phyloP scores from a whole-genome alignment of 2,888 invertebrate species.

The Tachystola acroxantha region DNA sequence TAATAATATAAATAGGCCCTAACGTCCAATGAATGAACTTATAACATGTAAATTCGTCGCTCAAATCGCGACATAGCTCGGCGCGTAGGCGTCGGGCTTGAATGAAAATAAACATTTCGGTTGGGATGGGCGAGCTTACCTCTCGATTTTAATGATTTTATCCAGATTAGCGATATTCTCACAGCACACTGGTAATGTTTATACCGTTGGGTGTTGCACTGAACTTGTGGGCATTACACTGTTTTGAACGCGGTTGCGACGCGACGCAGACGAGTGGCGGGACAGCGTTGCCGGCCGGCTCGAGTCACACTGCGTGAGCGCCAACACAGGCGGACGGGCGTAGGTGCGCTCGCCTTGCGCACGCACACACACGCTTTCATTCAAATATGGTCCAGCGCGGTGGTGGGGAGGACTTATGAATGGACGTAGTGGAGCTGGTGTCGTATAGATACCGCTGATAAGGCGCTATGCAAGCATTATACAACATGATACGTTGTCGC shows the following conservation, averaged over 20 bases:
- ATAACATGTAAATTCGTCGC: conserved; percentile 75
- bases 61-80: conserved; percentile 70
- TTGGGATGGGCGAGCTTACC: conserved; percentile 41
- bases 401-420: conserved; percentile 70
- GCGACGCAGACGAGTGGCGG: conserved; percentile 39
- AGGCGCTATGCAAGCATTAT: conserved; percentile 55
- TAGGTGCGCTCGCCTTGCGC: conserved; percentile 52
- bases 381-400: conserved; percentile 40
- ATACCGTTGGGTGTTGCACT: conserved; percentile 50
- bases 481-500: conserved; percentile 41
- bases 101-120: conserved; percentile 69
- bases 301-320: conserved; percentile 44
- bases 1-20: conserved; percentile 67
- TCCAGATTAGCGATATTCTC: conserved; percentile 69
- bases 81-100: conserved; percentile 67
- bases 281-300: conserved; percentile 44
- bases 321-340: conserved; percentile 29
- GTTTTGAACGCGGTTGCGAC: conserved; percentile 28
- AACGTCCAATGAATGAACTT: conserved; percentile 70
- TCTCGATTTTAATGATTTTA: conserved; percentile 69
- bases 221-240: conserved; percentile 60
- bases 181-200: conserved; percentile 48
- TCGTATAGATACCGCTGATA: conserved; percentile 69
- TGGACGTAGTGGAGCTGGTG: conserved; percentile 68
- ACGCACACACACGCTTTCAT: conserved; percentile 58